Conservation (phyloP, 2,888 invertebrate genomes). For the Syritta pipiens region DNA sequence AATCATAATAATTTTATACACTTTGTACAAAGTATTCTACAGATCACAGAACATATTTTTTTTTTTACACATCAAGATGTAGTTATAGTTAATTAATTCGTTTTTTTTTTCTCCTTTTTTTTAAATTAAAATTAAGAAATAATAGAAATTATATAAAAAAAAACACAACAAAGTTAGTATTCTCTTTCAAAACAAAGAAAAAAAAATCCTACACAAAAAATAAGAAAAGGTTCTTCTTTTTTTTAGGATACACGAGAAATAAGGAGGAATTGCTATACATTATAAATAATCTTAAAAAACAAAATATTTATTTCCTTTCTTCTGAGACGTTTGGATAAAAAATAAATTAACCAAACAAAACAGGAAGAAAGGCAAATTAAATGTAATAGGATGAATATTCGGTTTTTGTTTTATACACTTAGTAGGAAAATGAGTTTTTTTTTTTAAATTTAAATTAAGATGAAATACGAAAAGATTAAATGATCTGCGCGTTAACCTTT, state of each 20-base stretch:
- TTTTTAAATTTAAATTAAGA: conserved; percentile 25
- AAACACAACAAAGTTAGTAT: conserved; percentile 61
- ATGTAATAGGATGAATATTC: conserved; percentile 65
- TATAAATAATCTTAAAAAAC: conserved; percentile 27
- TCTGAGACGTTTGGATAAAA: too few species aligned
- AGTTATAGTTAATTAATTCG: conserved; percentile 57
- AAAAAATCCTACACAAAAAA: conserved; percentile 49
- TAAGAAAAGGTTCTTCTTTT: conserved; percentile 19
- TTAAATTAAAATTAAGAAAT: conserved; percentile 54
- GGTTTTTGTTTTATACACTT: conserved; percentile 44
- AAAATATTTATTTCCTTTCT: background rate
- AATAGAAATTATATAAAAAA: conserved; percentile 53
- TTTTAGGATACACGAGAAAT: conserved; percentile 43
- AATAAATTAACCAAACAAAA: conserved; percentile 18
- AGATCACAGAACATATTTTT: conserved; percentile 79
- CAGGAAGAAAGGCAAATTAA: conserved; percentile 47
- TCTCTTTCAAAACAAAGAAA: conserved; percentile 46
- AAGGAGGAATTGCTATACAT: background rate
- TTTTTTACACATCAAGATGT: conserved; percentile 69
- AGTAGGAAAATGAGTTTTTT: conserved; percentile 56
- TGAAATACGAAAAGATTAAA: conserved; percentile 39
- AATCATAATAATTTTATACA: conserved; percentile 76
- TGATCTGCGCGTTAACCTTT: conserved; percentile 57
- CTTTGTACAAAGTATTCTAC: conserved; percentile 79
- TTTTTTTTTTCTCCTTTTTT: conserved; percentile 25